phyloP scores from a whole-genome alignment of 2,797 vertebrate species.

The Fringilla coelebs region DNA sequence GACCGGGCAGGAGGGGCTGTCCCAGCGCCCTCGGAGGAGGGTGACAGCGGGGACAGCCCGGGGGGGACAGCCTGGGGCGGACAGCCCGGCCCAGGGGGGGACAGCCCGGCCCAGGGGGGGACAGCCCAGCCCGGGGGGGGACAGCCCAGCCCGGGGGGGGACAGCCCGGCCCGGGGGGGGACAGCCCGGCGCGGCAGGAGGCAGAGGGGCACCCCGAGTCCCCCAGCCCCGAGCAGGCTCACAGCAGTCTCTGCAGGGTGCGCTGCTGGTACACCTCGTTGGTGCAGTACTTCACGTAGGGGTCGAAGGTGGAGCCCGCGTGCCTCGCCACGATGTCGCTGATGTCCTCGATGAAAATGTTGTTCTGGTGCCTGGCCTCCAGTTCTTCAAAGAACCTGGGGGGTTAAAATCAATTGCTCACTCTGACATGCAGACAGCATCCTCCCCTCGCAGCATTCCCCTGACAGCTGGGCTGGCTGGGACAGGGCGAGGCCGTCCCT shows the following conservation, averaged over 20 bases:
- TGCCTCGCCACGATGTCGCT: constrained; percentile 92
- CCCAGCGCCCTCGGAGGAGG: not conserved
- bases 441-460: rapidly evolving
- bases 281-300: constrained; percentile 95
- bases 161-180: too few relatives aligned
- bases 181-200: too few relatives aligned
- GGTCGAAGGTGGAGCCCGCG: constrained; percentile 87
- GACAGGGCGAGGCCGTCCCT: not conserved
- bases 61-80: too few relatives aligned
- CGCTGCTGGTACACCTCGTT: constrained; percentile 98
- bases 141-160: too few relatives aligned
- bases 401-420: not conserved
- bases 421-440: rapidly evolving
- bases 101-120: too few relatives aligned
- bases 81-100: too few relatives aligned
- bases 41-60: not conserved
- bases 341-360: constrained; percentile 88
- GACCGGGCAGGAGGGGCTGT: rapidly evolving
- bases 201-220: too few relatives aligned
- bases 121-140: too few relatives aligned
- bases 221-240: constrained; percentile 49
- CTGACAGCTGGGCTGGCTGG: not conserved
- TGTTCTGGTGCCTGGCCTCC: constrained; percentile 89
- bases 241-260: constrained; percentile 91
- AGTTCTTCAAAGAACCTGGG: constrained; percentile 92